These are phyloP conservation scores for Hyalella azteca DNA, from an alignment of 2,888 invertebrate species.

Conservation along the genomic window DNA sequence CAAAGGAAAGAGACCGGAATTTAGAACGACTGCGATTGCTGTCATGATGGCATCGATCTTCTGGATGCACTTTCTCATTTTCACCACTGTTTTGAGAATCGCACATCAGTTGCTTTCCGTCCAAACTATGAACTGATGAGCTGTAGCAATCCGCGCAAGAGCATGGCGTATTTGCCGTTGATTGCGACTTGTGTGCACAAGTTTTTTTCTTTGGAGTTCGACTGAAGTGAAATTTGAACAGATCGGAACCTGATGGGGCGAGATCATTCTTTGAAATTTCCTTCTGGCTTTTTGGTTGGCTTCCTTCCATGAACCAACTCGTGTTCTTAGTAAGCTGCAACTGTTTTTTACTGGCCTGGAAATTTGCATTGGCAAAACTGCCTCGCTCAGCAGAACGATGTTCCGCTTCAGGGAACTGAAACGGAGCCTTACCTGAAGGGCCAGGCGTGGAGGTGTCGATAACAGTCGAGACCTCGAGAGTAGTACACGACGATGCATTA, in stretches of 20 bases:
- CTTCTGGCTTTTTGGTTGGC: neutral
- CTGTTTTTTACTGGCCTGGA: too few species aligned
- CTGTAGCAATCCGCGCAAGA: neutral
- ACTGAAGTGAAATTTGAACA: too few species aligned
- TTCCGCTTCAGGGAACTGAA: neutral
- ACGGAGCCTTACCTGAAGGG: neutral
- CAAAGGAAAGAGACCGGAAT: conserved; percentile 1
- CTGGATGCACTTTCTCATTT: neutral
- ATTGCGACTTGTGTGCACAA: neutral
- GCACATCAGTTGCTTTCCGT: neutral
- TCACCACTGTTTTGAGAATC: neutral
- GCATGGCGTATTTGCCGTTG: neutral
- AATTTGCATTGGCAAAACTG: too few species aligned
- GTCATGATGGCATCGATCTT: neutral
- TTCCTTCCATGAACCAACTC: too few species aligned
- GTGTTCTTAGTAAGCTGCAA: too few species aligned
- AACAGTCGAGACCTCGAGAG: conserved; percentile 8
- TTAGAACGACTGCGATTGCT: neutral
- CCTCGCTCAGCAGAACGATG: neutral
- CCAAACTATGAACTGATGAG: conserved; percentile 3
- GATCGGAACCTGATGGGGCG: too few species aligned
- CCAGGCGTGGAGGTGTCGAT: conserved; percentile 1
- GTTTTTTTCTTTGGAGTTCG: neutral
- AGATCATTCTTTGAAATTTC: too few species aligned
- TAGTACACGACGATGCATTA: neutral